Percentiles rank a stretch among this genome's conserved stretches.
phyloP scores from a whole-genome alignment of 2,113 vertebrate genomes.

The Dasypus novemcinctus region DNA sequence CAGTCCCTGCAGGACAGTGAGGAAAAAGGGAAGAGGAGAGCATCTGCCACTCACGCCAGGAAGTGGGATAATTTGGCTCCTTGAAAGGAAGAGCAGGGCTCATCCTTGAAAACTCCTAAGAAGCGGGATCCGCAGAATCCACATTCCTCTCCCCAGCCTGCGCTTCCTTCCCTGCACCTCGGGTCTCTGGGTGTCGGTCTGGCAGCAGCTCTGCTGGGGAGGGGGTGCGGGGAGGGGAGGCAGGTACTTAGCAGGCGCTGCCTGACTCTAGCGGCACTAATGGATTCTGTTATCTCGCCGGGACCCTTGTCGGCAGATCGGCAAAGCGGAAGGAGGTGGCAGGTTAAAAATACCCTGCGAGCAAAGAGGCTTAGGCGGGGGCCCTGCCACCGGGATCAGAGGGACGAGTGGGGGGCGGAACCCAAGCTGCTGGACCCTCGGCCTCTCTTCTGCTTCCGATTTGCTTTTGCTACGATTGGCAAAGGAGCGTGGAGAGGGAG shows the following conservation, averaged over 20 bases:
- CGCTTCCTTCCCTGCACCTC: neutral
- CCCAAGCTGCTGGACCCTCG: neutral
- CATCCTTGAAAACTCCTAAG: neutral
- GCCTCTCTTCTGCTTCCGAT: neutral
- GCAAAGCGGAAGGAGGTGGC: conserved; percentile 77
- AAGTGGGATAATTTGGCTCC: neutral
- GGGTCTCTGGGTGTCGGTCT: neutral
- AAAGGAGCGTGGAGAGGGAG: neutral
- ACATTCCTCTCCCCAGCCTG: neutral
- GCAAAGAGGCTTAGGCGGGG: conserved; percentile 76
- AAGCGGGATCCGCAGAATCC: fast-evolving
- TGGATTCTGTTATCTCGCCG: conserved; percentile 76
- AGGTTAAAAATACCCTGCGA: conserved; percentile 78
- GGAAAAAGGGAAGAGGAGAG: neutral
- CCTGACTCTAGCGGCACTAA: conserved; percentile 78
- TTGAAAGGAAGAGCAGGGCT: neutral
- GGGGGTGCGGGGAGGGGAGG: neutral
- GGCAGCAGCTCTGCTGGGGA: neutral
- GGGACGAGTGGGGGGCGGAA: neutral
- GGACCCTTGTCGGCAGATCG: conserved; percentile 70
- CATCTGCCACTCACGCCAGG: neutral
- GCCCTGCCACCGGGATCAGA: conserved; percentile 61
- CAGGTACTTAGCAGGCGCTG: conserved; percentile 49
- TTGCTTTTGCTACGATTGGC: neutral
- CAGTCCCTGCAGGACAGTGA: neutral